Evolutionary conservation across 2,797 vertebrate genomes (phyloP).

Genomic region (Ficedula albicollis): DNA sequence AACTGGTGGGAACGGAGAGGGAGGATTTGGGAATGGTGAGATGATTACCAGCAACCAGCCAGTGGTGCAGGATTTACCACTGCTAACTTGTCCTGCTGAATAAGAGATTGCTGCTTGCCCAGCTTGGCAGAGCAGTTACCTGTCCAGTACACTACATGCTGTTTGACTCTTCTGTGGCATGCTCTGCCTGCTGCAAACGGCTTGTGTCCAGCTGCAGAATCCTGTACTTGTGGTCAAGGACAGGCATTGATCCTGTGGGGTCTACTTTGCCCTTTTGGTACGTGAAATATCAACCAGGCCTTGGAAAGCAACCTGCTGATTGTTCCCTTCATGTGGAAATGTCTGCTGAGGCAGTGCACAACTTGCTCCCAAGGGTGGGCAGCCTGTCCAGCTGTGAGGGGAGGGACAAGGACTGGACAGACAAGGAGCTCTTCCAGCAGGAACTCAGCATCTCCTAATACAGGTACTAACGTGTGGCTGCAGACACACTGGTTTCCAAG

Average conservation of each 20-base stretch:
- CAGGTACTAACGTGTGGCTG: not conserved
- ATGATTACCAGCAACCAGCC: not conserved
- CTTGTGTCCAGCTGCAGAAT: not conserved
- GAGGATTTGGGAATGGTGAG: not conserved
- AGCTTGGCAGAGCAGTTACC: not conserved
- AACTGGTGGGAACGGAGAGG: not conserved
- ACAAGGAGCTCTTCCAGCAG: not conserved
- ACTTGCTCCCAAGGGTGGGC: not conserved
- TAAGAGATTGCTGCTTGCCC: not conserved
- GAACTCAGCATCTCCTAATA: not conserved
- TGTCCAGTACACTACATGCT: not conserved
- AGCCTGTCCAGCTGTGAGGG: not conserved
- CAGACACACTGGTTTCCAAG: not conserved
- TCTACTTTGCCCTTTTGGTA: not conserved
- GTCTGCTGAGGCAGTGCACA: not conserved
- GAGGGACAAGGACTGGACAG: not conserved
- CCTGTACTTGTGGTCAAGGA: not conserved
- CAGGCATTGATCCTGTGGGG: not conserved
- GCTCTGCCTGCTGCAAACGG: not conserved
- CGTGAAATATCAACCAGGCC: not conserved
- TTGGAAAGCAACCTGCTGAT: not conserved
- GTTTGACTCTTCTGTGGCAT: not conserved
- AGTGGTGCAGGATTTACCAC: not conserved
- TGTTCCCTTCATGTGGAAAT: not conserved
- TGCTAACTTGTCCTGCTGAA: not conserved